These are phyloP conservation scores for Eriosoma lanigerum DNA, from an alignment of 1,140 invertebrate species.

Conservation along the genomic window DNA sequence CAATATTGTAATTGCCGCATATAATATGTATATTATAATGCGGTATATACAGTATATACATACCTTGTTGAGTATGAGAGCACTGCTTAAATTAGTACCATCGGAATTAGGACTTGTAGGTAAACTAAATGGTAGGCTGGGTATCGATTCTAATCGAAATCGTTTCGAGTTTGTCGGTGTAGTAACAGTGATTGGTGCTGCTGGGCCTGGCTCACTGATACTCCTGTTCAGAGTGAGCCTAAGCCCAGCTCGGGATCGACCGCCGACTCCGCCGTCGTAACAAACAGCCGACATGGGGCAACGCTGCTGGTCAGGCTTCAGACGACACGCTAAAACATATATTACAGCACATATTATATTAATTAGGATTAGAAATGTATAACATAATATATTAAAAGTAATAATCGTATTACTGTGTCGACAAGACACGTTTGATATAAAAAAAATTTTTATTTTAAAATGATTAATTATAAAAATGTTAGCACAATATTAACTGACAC, in stretches of 20 bases:
- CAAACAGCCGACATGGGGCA: conserved; percentile 60
- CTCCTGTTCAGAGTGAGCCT: conserved; percentile 65
- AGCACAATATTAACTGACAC: too few species aligned
- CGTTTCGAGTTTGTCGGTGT: conserved; percentile 65
- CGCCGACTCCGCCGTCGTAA: conserved; percentile 61
- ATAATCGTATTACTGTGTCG: too few species aligned
- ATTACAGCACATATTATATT: too few species aligned
- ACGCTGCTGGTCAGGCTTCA: conserved; percentile 36
- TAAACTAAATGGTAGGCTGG: conserved; percentile 59
- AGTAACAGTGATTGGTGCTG: conserved; percentile 59
- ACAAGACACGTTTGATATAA: too few species aligned
- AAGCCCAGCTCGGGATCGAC: conserved; percentile 63
- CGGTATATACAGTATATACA: conserved; percentile 43
- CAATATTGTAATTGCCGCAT: background rate
- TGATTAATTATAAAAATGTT: too few species aligned
- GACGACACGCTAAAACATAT: conserved; percentile 32
- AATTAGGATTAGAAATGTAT: too few species aligned
- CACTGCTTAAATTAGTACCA: conserved; percentile 61
- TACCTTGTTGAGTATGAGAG: conserved; percentile 59
- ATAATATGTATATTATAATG: background rate
- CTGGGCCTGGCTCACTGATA: conserved; percentile 65
- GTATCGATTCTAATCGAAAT: conserved; percentile 47
- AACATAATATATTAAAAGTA: too few species aligned
- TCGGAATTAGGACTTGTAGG: conserved; percentile 65
- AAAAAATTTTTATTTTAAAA: too few species aligned